These are phyloP conservation scores for Trachymyrmex septentrionalis DNA, from an alignment of 1,140 invertebrate species.

Conservation along the genomic window DNA sequence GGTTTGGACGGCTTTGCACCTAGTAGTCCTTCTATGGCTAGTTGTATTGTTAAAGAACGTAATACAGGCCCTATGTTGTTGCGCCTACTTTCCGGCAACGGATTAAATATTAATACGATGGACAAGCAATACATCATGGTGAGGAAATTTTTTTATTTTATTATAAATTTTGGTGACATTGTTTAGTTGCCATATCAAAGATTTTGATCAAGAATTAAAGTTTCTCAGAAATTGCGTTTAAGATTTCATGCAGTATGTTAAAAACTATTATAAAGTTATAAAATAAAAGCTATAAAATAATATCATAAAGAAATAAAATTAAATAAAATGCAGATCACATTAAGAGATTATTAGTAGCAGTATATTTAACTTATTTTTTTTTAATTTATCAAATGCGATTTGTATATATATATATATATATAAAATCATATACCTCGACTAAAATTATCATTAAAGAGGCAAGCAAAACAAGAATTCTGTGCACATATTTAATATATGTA, in stretches of 20 bases:
- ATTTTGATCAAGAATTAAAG: neutral
- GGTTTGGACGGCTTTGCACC: conserved; percentile 77
- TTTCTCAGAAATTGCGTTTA: neutral
- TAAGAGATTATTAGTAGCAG: too few species aligned
- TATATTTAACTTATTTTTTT: neutral
- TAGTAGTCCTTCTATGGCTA: conserved; percentile 86
- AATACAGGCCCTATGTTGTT: conserved; percentile 92
- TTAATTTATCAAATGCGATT: neutral
- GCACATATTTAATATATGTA: neutral
- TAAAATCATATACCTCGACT: neutral
- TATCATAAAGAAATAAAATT: too few species aligned
- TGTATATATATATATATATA: too few species aligned
- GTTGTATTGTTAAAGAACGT: conserved; percentile 89
- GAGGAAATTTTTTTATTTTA: conserved; percentile 72
- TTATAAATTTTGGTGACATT: neutral
- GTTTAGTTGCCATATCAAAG: neutral
- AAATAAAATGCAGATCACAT: too few species aligned
- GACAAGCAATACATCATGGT: conserved; percentile 87
- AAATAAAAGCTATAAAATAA: neutral
- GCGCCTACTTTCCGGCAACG: conserved; percentile 90
- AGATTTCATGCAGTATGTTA: neutral
- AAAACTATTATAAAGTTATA: neutral
- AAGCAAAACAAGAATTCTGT: too few species aligned
- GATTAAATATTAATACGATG: conserved; percentile 85
- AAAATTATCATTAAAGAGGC: neutral